phyloP scores from a whole-genome alignment of 2,888 invertebrate species.

The Keiferia lycopersicella region DNA sequence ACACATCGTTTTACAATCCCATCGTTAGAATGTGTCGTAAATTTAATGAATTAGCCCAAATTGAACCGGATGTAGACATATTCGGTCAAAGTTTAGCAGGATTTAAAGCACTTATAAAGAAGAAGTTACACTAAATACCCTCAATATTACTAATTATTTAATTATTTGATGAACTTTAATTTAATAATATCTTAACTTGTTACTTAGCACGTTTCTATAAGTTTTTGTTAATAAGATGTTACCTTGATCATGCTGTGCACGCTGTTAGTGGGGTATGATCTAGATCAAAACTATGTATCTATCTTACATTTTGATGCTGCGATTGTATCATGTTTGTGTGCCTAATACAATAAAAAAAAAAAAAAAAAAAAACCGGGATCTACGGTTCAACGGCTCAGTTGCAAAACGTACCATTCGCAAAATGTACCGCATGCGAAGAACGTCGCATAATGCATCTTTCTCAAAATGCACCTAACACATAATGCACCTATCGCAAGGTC shows the following conservation, averaged over 20 bases:
- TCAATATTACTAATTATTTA: too few relatives aligned
- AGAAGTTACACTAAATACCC: neutral
- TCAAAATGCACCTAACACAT: too few relatives aligned
- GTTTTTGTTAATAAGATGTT: neutral
- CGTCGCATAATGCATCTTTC: too few relatives aligned
- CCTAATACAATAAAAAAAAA: too few relatives aligned
- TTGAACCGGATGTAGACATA: neutral
- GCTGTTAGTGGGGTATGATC: neutral
- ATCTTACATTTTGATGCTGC: too few relatives aligned
- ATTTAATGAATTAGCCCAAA: neutral
- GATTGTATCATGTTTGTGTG: too few relatives aligned
- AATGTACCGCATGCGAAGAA: too few relatives aligned
- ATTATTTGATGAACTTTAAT: too few relatives aligned
- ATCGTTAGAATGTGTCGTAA: neutral
- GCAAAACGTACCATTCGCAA: too few relatives aligned
- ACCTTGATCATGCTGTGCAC: neutral
- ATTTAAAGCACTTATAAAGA: neutral
- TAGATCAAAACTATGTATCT: neutral
- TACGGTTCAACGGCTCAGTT: too few relatives aligned
- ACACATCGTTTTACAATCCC: neutral
- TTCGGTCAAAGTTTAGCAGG: neutral
- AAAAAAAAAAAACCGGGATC: too few relatives aligned
- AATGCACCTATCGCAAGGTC: too few relatives aligned
- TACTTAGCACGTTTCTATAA: neutral
- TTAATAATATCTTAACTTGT: neutral